Evolutionary conservation across 2,797 vertebrate species (phyloP).

Genomic region (Enteromius trimaculatus): DNA sequence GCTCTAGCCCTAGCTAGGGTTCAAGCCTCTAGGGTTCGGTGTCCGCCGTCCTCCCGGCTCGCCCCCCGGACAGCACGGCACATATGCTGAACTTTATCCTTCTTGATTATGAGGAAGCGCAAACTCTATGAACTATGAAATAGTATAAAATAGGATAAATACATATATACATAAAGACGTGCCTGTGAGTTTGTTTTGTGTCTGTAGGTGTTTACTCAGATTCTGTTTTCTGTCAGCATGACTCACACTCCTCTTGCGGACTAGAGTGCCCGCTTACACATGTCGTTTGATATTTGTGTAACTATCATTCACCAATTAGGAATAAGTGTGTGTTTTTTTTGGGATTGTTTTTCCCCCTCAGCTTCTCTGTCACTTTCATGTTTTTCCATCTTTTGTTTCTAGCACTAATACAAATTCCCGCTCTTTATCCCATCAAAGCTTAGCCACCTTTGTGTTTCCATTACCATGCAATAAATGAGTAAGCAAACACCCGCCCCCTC

Average conservation of each 20-base stretch:
- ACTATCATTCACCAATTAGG: slow-evolving; percentile 18
- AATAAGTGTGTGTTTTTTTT: background rate
- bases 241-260: background rate
- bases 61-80: too few relatives aligned
- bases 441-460: slow-evolving; percentile 22
- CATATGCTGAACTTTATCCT: too few relatives aligned
- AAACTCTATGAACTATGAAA: too few relatives aligned
- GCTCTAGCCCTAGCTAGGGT: too few relatives aligned
- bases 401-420: slow-evolving; percentile 2
- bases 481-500: slow-evolving; percentile 19
- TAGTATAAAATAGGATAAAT: background rate
- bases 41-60: too few relatives aligned
- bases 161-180: background rate
- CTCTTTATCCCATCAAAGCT: slow-evolving; percentile 29
- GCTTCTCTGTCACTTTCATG: slow-evolving; percentile 14
- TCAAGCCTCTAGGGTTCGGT: too few relatives aligned
- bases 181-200: background rate
- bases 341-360: background rate
- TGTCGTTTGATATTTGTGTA: background rate
- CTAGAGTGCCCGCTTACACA: background rate
- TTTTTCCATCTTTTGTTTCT: slow-evolving; percentile 22
- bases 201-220: background rate
- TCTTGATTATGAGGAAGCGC: too few relatives aligned
- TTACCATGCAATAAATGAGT: background rate
- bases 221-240: background rate